These are phyloP conservation scores for Phalloptychus januarius DNA, from an alignment of 2,797 vertebrate species.

Conservation along the genomic window DNA sequence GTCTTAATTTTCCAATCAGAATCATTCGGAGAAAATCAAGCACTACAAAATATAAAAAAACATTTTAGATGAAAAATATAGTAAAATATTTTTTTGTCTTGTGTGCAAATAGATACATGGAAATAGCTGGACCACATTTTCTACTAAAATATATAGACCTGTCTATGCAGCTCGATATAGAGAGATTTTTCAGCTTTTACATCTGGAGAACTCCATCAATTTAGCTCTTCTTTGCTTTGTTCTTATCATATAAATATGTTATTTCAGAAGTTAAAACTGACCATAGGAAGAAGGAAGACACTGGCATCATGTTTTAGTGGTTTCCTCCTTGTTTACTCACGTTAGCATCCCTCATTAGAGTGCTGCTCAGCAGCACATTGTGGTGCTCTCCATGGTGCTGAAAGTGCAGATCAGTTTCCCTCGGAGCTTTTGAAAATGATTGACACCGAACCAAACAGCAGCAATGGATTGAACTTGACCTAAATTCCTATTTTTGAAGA, in stretches of 20 bases:
- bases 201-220: neutral
- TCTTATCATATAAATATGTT: constrained; percentile 25
- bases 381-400: constrained; percentile 75
- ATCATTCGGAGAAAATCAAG: neutral
- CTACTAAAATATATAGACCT: neutral
- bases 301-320: constrained; percentile 32
- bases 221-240: neutral
- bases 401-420: constrained; percentile 64
- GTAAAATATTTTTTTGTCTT: too few species aligned
- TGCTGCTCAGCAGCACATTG: constrained; percentile 36
- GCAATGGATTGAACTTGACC: constrained; percentile 71
- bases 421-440: constrained; percentile 43
- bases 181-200: neutral
- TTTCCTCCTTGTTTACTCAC: constrained; percentile 26
- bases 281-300: constrained; percentile 31
- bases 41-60: neutral
- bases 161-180: neutral
- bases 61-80: neutral
- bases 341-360: constrained; percentile 19
- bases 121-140: constrained; percentile 16
- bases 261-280: constrained; percentile 31
- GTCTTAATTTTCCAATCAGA: neutral
- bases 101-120: too few species aligned
- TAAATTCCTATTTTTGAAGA: constrained; percentile 65
- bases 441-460: constrained; percentile 60